Percentiles rank a stretch among this genome's conserved stretches.
Conservation (phyloP, 2,113 vertebrate species). For the Zosterops lateralis region DNA sequence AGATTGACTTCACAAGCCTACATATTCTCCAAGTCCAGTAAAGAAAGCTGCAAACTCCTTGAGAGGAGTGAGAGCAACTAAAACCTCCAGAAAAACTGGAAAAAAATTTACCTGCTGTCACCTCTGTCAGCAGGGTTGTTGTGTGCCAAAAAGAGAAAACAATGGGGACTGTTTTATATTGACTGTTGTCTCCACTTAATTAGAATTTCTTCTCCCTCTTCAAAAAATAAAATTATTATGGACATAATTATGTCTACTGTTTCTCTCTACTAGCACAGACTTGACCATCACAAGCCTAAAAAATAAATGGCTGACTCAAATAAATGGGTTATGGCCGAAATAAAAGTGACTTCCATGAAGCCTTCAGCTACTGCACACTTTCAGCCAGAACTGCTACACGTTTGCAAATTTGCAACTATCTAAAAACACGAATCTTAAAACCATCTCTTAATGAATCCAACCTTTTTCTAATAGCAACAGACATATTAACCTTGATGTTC, state of each 20-base stretch:
- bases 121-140: neutral
- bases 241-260: neutral
- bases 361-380: neutral
- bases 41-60: neutral
- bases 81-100: neutral
- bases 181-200: neutral
- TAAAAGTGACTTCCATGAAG: neutral
- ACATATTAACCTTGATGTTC: neutral
- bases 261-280: neutral
- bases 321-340: neutral
- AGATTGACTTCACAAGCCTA: neutral
- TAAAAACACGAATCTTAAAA: neutral
- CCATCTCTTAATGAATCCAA: neutral
- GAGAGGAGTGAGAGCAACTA: neutral
- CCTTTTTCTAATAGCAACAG: neutral
- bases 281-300: neutral
- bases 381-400: neutral
- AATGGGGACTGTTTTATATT: neutral
- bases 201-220: neutral
- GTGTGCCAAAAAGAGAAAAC: neutral
- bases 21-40: neutral
- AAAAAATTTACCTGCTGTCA: neutral
- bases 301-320: neutral
- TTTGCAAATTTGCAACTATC: neutral
- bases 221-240: neutral